Evolutionary conservation across 2,888 invertebrate species (phyloP), one percentile per base, ranked within the genome.

Genomic region (Smittia aterrima): DNA sequence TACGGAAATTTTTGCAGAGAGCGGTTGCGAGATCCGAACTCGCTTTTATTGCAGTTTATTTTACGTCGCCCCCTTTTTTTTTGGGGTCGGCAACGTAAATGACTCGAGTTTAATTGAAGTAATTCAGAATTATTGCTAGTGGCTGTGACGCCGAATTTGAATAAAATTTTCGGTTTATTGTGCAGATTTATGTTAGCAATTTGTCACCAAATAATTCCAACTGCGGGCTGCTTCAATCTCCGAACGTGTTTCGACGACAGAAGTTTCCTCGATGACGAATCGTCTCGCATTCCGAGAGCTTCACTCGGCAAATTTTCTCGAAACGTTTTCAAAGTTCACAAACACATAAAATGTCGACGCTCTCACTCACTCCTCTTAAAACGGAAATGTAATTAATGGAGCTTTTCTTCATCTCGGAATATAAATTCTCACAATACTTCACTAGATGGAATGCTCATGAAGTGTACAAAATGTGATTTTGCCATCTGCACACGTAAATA

Each of bases 311-410:
- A 47, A 47, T 47, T 47, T 11, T 16, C 38, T 47, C 16, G 47
- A 6, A 47, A n/a, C 2, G 47, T 47, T 47, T 47, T 47, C 47
- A 47, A 47, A 11, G 4, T 47, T 47, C 47, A 47, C 16, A 47
- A 47, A 11, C 47, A 47, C 47, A 47, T n/a, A 47, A 47, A 13
- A 47, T 47, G 32, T 32, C 32, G 32, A 6, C 32, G 32, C 32
- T 32, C 32, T 32, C 32, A 6, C 32, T 32, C 3, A 9, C 32
- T 38, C 11, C 38, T 38, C 38, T 47, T 2, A 47, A n/a, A 11
- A 32, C 32, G 25, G 64, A 64, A 64, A 64, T 64, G 64, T 64
- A 64, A 64, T 64, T 64, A 64, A 64, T 64, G 16, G n/a, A 16
- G 25, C 64, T 24, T 25, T 38, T 3, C 47, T 47, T 47, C 47